Evolutionary conservation across 2,113 vertebrate species (phyloP).

Genomic region (Haemorhous mexicanus): DNA sequence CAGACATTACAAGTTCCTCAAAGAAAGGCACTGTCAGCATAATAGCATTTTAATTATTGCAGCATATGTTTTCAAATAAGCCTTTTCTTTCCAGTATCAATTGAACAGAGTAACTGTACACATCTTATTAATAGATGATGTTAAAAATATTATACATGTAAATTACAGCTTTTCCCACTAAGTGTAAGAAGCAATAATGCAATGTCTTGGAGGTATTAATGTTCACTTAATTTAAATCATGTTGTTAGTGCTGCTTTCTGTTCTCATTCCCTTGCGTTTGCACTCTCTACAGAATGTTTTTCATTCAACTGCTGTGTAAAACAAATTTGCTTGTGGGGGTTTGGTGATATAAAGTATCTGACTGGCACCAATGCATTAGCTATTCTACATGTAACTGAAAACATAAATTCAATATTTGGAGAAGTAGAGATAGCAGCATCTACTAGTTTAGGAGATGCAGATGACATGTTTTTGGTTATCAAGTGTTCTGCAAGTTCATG

Average conservation of each 20-base stretch:
- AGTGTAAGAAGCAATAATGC: constrained; percentile 27
- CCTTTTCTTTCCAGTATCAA: constrained; percentile 55
- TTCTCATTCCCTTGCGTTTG: constrained; percentile 29
- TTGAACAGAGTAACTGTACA: neutral
- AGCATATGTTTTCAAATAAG: constrained; percentile 56
- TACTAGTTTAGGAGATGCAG: neutral
- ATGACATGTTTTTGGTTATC: neutral
- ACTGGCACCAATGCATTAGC: constrained; percentile 41
- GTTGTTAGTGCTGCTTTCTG: constrained; percentile 42
- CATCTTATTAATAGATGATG: constrained; percentile 29
- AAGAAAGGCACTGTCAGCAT: constrained; percentile 73
- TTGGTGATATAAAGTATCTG: constrained; percentile 44
- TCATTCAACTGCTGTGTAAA: constrained; percentile 43
- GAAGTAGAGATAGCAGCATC: constrained; percentile 1
- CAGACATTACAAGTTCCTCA: constrained; percentile 69
- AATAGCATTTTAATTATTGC: constrained; percentile 71
- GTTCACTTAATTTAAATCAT: constrained; percentile 66
- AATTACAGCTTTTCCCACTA: constrained; percentile 48
- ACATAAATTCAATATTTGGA: neutral
- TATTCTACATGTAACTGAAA: constrained; percentile 29
- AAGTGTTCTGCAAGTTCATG: neutral
- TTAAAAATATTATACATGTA: constrained; percentile 39
- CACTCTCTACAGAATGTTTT: constrained; percentile 51
- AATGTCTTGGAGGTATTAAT: constrained; percentile 55
- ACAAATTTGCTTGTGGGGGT: constrained; percentile 61